Evolutionary conservation across 2,888 invertebrate genomes (phyloP), one percentile per base, ranked within the genome.

Genomic region (Colostygia pectinataria): DNA sequence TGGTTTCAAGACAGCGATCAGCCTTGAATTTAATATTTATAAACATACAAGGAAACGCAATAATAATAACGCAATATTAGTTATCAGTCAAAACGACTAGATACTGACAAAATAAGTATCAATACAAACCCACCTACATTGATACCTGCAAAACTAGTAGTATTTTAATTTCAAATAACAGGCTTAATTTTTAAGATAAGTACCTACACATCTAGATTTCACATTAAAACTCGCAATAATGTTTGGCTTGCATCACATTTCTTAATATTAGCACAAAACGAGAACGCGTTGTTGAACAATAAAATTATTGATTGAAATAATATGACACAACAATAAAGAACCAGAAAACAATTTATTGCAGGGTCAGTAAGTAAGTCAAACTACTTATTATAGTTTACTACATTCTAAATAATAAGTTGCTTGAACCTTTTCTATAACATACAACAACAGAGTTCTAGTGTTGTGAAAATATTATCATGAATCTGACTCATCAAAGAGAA

Each of bases 221-320:
- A 38, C 28, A 28, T 29, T 25, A 10, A 27, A 28, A 23, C 29
- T 36, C 12, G 33, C 34, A 42, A 34, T 31, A 42, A 34, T 32
- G 15, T 34, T 28, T 43, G 31, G 45, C 49, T 57, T 57, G 55
- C 58, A 46, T 55, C 51, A 55, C 25, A 53, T 58, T 58, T 55
- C 50, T 31, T 51, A 54, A 57, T 43, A 50, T 53, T 43, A 51
- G 45, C 46, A 41, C 43, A 47, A 41, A 42, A 50, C 25, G 41
- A 52, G 45, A 38, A 48, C 45, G 29, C 46, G 37, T n/a, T n/a
- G n/a, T 49, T 41, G 39, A 40, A 54, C 51, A 54, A 54, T 57
- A 6, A 20, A 20, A 20, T 20, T 1, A 20, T n/a, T n/a, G 48
- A 54, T 48, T 55, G 53, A 50, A 46, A 51, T 50, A 41, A 42